phyloP scores from a whole-genome alignment of 2,113 vertebrate species.

The Dendropsophus ebraccatus region DNA sequence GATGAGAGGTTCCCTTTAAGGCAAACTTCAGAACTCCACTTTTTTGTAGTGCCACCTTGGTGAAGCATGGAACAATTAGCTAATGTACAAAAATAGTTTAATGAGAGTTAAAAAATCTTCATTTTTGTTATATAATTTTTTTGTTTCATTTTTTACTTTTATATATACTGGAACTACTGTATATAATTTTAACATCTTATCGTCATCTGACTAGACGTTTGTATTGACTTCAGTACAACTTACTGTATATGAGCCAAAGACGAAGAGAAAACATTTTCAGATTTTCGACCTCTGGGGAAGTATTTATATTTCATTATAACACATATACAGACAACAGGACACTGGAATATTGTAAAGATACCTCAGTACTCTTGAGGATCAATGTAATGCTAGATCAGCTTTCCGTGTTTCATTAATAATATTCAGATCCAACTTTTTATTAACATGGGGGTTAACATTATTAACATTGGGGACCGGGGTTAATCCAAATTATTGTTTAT shows the following conservation, averaged over 20 bases:
- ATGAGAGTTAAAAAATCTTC: no score
- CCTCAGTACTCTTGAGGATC: not conserved
- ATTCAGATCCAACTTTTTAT: not conserved
- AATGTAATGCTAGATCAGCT: not conserved
- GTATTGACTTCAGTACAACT: not conserved
- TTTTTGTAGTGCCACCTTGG: not conserved
- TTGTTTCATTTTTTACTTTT: not conserved
- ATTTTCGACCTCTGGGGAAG: not conserved
- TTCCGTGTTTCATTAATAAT: not conserved
- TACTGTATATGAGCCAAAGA: not conserved
- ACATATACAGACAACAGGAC: not conserved
- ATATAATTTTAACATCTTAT: not conserved
- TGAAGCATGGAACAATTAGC: not conserved
- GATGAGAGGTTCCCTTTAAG: no score
- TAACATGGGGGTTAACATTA: not conserved
- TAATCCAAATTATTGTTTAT: not conserved
- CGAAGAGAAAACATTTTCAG: not conserved
- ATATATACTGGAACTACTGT: no score
- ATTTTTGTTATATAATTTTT: no score
- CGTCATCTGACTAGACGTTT: not conserved
- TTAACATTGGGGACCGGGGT: not conserved
- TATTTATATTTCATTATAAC: not conserved
- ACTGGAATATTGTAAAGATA: not conserved
- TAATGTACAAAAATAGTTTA: no score
- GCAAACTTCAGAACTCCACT: not conserved